Conservation (phyloP, 2,888 invertebrate species). For the Pseudanteris insignis region DNA sequence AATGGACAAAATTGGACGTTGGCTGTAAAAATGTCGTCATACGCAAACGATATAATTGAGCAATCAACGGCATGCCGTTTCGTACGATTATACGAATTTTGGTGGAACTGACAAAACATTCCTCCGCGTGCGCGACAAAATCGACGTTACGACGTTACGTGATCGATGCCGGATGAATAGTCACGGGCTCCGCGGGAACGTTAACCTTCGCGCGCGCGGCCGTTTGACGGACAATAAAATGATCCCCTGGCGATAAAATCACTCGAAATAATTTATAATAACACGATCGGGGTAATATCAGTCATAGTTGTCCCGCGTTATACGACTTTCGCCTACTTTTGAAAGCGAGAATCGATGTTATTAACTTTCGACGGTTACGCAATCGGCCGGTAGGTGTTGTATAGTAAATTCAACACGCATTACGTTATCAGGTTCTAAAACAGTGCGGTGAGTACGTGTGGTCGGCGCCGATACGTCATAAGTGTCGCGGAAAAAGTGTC, state of each 20-base stretch:
- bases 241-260: conserved; percentile 8
- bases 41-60: too few relatives aligned
- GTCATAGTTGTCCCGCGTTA: conserved; percentile 32
- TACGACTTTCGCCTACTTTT: conserved; percentile 43
- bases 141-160: too few relatives aligned
- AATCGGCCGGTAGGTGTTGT: conserved; percentile 33
- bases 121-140: too few relatives aligned
- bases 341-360: conserved; percentile 42
- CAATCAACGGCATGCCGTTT: too few relatives aligned
- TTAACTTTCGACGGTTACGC: conserved; percentile 39
- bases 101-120: too few relatives aligned
- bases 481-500: conserved; percentile 7
- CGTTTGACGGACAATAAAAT: too few relatives aligned
- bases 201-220: too few relatives aligned
- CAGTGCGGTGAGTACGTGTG: conserved; percentile 7
- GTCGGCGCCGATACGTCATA: conserved; percentile 5
- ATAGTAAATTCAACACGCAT: conserved; percentile 39
- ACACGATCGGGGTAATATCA: conserved; percentile 28
- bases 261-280: conserved; percentile 33
- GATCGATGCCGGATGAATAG: too few relatives aligned
- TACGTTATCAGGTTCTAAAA: conserved; percentile 38
- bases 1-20: too few relatives aligned
- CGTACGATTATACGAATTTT: too few relatives aligned
- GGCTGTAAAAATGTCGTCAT: too few relatives aligned
- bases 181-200: too few relatives aligned